Conservation (phyloP, 2,113 vertebrate genomes). For the Odocoileus virginianus region DNA sequence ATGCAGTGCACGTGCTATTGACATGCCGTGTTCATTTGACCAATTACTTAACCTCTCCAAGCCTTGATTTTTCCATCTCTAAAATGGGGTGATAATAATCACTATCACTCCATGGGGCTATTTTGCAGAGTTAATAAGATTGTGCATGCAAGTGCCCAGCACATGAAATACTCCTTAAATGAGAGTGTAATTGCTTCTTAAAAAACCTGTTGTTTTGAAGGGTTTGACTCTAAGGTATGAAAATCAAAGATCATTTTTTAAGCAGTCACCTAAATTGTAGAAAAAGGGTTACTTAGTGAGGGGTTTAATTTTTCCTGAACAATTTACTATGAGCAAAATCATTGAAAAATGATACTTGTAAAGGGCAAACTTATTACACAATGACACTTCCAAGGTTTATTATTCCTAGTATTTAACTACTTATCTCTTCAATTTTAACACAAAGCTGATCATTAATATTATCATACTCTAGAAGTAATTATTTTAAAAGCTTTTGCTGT, state of each 20-base stretch:
- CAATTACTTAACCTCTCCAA: neutral
- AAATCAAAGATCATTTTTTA: conserved; percentile 62
- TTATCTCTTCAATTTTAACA: conserved; percentile 76
- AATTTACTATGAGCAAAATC: conserved; percentile 60
- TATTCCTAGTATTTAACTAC: conserved; percentile 74
- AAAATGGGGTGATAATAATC: neutral
- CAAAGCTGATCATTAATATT: conserved; percentile 76
- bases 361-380: conserved; percentile 72
- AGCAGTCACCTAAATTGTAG: conserved; percentile 46
- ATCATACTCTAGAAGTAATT: conserved; percentile 72
- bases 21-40: neutral
- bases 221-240: conserved; percentile 36
- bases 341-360: conserved; percentile 69
- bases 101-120: neutral
- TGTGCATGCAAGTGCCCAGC: neutral
- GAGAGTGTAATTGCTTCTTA: neutral
- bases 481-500: conserved; percentile 78
- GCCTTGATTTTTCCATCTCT: neutral
- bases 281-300: conserved; percentile 47
- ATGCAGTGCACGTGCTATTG: neutral
- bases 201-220: conserved; percentile 37
- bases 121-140: neutral
- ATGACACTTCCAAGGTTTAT: conserved; percentile 73
- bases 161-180: neutral
- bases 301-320: conserved; percentile 62